Percentiles rank a stretch among this genome's conserved stretches.
Evolutionary conservation across 2,113 vertebrate genomes (phyloP).

Genomic region (Fulica atra): DNA sequence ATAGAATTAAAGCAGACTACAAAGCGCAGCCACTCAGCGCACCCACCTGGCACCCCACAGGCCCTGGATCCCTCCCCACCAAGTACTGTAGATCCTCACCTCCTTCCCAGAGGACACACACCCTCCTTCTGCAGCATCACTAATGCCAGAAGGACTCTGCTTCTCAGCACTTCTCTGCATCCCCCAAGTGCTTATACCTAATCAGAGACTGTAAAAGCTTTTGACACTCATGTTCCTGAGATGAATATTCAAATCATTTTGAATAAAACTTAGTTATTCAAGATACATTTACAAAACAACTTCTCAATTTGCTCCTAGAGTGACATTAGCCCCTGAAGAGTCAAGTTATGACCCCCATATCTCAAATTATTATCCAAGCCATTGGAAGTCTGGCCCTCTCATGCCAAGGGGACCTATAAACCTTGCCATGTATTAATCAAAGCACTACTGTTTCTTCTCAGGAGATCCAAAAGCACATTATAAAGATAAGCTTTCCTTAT

Average conservation of each 20-base stretch:
- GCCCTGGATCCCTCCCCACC: not conserved
- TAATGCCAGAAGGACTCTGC: not conserved
- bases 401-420: not conserved
- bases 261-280: not conserved
- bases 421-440: not conserved
- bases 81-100: not conserved
- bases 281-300: not conserved
- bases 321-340: not conserved
- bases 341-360: fast-evolving
- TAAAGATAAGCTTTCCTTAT: not conserved
- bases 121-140: not conserved
- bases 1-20: not conserved
- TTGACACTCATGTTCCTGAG: not conserved
- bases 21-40: not conserved
- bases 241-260: too few species aligned
- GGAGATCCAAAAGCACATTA: not conserved
- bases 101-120: not conserved
- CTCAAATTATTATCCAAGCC: not conserved
- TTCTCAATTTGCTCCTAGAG: not conserved
- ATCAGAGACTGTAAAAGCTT: not conserved
- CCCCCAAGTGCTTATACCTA: not conserved
- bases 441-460: not conserved
- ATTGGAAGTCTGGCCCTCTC: not conserved
- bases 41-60: not conserved
- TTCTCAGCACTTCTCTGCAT: not conserved